Evolutionary conservation across 2,888 invertebrate genomes (phyloP).

Genomic region (Coecobrya sp.): DNA sequence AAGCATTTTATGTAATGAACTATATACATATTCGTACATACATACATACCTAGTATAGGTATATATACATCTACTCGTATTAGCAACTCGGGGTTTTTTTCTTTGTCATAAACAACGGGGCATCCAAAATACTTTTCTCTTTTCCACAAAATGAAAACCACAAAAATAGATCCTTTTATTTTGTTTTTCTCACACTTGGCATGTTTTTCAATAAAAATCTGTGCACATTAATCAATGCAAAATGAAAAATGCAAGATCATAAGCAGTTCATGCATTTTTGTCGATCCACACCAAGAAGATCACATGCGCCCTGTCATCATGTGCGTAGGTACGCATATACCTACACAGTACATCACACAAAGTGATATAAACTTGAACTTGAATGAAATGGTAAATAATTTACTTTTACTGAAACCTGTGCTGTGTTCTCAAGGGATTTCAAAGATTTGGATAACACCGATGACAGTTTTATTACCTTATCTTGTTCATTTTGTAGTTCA

Average conservation of each 20-base stretch:
- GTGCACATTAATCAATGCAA: not conserved
- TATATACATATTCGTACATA: too few relatives aligned
- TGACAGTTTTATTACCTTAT: conserved; percentile 74
- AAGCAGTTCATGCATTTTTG: conserved; percentile 15
- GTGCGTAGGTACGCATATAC: not conserved
- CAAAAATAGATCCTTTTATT: not conserved
- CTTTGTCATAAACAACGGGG: too few relatives aligned
- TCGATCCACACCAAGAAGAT: conserved; percentile 22
- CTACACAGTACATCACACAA: not conserved
- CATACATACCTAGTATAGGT: too few relatives aligned
- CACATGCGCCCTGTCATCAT: not conserved
- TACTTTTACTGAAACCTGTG: conserved; percentile 36
- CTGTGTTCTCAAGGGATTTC: conserved; percentile 9
- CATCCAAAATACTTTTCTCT: not conserved
- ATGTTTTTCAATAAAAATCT: conserved; percentile 36
- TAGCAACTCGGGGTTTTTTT: too few relatives aligned
- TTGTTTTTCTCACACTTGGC: not conserved
- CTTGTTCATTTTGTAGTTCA: conserved; percentile 68
- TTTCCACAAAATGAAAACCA: not conserved
- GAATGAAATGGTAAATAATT: conserved; percentile 38
- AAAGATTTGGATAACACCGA: conserved; percentile 32
- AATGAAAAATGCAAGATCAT: not conserved
- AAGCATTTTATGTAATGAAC: too few relatives aligned
- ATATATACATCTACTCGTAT: too few relatives aligned
- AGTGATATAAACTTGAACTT: conserved; percentile 55